These are phyloP conservation scores for Acheta domesticus DNA, from an alignment of 2,888 invertebrate species.

Conservation along the genomic window DNA sequence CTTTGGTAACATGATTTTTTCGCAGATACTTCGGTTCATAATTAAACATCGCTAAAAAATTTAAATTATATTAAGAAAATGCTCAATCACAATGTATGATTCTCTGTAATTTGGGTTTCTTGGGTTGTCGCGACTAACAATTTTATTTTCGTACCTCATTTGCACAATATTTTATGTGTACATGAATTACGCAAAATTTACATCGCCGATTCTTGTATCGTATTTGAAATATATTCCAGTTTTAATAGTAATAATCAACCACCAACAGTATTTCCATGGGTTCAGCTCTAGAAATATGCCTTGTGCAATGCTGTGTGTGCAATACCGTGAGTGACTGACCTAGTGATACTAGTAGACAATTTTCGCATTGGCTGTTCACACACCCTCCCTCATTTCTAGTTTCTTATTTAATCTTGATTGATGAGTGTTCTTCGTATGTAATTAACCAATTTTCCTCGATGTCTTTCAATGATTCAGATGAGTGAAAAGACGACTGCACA, in stretches of 20 bases:
- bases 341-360: constrained; percentile 22
- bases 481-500: no score
- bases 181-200: neutral
- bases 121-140: neutral
- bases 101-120: neutral
- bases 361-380: no score
- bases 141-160: neutral
- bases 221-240: neutral
- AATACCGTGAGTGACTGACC: constrained; percentile 24
- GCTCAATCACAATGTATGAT: constrained; percentile 19
- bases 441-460: no score
- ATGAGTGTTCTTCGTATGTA: no score
- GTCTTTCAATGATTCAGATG: no score
- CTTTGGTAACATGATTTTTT: constrained; percentile 9
- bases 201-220: neutral
- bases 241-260: constrained; percentile 22
- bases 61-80: neutral
- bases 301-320: constrained; percentile 28
- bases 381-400: no score
- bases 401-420: no score
- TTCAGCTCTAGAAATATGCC: constrained; percentile 12
- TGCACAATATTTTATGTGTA: neutral
- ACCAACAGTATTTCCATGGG: constrained; percentile 29
- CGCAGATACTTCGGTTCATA: constrained; percentile 1
- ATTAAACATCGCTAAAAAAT: neutral